These are phyloP conservation scores for Mycteria americana DNA, from an alignment of 2,797 vertebrate species.

Conservation along the genomic window DNA sequence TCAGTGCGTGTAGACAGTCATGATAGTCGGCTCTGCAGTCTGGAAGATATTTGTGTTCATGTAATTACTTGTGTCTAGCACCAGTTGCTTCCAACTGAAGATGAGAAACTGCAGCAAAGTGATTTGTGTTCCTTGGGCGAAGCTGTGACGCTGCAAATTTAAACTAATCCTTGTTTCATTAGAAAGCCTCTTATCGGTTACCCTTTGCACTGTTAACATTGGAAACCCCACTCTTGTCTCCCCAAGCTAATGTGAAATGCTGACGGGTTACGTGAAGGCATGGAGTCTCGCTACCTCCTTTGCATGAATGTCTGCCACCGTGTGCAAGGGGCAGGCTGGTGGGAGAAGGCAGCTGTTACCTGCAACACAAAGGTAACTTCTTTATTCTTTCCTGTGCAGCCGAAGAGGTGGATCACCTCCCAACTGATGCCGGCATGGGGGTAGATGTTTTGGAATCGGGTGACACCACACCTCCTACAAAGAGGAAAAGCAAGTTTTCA, in stretches of 20 bases:
- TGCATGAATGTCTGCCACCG: neutral
- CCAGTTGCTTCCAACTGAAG: neutral
- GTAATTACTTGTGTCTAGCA: neutral
- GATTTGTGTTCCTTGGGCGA: neutral
- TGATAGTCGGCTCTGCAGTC: neutral
- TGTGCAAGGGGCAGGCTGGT: neutral
- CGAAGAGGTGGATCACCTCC: conserved; percentile 82
- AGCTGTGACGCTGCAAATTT: neutral
- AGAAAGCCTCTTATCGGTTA: neutral
- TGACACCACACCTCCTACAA: conserved; percentile 87
- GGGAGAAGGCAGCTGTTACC: neutral
- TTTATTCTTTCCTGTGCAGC: conserved; percentile 1
- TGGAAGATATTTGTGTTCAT: neutral
- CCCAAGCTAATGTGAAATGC: neutral
- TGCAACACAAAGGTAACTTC: neutral
- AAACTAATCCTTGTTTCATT: neutral
- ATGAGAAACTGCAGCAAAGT: neutral
- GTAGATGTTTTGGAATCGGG: conserved; percentile 83
- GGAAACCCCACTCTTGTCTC: neutral
- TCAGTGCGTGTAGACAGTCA: neutral
- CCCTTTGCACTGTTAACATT: neutral
- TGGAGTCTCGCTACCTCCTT: neutral
- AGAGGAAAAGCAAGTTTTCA: conserved; percentile 96
- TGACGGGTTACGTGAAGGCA: neutral
- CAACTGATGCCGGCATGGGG: conserved; percentile 76